Evolutionary conservation across 2,797 vertebrate genomes (phyloP).

Genomic region (Chromobotia macracanthus): DNA sequence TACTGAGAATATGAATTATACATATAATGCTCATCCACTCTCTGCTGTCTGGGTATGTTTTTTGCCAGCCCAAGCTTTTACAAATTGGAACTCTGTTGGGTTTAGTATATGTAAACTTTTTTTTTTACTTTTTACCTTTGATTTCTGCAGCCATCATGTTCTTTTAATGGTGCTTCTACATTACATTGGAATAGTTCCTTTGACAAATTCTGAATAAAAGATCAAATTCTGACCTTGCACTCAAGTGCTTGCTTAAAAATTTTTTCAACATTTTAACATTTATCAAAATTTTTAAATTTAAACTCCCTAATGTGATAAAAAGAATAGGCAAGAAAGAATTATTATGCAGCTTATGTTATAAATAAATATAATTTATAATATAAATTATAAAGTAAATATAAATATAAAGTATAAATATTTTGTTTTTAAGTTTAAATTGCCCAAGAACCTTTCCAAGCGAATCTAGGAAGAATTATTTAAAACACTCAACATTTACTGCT

Average conservation of each 20-base stretch:
- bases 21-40: background rate
- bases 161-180: background rate
- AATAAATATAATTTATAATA: too few relatives aligned
- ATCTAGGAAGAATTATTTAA: background rate
- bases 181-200: background rate
- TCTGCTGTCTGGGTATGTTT: background rate
- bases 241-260: background rate
- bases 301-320: too few relatives aligned
- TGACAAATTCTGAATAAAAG: background rate
- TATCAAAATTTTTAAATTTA: too few relatives aligned
- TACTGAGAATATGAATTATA: background rate
- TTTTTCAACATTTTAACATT: background rate
- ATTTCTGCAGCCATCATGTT: background rate
- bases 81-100: background rate
- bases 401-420: too few relatives aligned
- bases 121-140: background rate
- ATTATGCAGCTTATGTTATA: too few relatives aligned
- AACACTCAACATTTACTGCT: background rate
- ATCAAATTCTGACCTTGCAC: background rate
- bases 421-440: background rate
- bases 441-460: background rate
- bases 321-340: too few relatives aligned
- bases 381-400: too few relatives aligned
- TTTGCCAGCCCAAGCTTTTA: background rate
- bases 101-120: conserved; percentile 4